Evolutionary conservation across 2,888 invertebrate species (phyloP).

Genomic region (Troglohyphantes excavatus): DNA sequence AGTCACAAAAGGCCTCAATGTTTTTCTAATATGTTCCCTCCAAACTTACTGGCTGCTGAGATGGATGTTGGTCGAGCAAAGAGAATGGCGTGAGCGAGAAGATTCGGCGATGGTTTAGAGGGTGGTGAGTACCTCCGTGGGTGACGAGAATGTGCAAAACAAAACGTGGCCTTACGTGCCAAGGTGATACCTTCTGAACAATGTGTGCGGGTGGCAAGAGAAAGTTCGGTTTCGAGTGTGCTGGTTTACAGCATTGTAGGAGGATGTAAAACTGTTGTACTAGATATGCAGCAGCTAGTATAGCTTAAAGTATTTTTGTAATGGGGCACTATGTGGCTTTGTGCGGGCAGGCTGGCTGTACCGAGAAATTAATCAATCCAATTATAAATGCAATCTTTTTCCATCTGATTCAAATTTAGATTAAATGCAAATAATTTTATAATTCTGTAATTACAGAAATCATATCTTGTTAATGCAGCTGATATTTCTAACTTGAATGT

Average conservation of each 20-base stretch:
- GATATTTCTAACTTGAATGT: too few species aligned
- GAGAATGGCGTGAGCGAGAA: neutral
- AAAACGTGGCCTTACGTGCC: conserved; percentile 41
- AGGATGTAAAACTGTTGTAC: conserved; percentile 23
- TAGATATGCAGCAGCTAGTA: conserved; percentile 74
- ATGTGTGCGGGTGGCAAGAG: neutral
- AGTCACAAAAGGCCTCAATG: neutral
- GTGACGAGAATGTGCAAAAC: conserved; percentile 37
- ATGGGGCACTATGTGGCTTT: conserved; percentile 27
- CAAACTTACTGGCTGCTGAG: conserved; percentile 58
- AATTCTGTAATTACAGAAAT: too few species aligned
- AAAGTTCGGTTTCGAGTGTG: neutral
- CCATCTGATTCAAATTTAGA: too few species aligned
- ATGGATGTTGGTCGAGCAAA: neutral
- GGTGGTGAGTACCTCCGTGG: neutral
- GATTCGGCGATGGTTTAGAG: neutral
- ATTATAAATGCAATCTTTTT: too few species aligned
- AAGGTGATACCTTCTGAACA: conserved; percentile 48
- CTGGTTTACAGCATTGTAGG: conserved; percentile 13
- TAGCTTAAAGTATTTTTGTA: conserved; percentile 38
- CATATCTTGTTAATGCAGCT: neutral
- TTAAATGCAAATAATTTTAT: too few species aligned
- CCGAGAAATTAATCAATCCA: neutral
- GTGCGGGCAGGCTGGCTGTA: conserved; percentile 35
- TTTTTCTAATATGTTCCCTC: neutral